These are phyloP conservation scores for Morone saxatilis DNA, from an alignment of 2,113 vertebrate species.

Conservation along the genomic window DNA sequence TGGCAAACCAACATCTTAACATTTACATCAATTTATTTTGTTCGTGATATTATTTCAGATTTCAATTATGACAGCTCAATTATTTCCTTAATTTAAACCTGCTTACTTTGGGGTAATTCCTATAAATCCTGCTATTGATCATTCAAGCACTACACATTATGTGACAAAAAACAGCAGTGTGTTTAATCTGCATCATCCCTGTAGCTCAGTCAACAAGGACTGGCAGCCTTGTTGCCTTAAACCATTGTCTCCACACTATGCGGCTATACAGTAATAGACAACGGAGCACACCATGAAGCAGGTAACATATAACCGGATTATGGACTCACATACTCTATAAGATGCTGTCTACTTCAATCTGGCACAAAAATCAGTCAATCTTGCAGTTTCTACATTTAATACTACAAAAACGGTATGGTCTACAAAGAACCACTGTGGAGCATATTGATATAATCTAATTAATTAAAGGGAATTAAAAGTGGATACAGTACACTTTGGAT, in stretches of 20 bases:
- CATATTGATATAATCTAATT: conserved; percentile 37
- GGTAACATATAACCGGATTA: conserved; percentile 62
- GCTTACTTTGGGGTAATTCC: neutral
- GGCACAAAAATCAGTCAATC: conserved; percentile 42
- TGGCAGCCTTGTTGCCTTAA: conserved; percentile 17
- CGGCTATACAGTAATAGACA: conserved; percentile 39
- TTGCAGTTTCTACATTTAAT: conserved; percentile 41
- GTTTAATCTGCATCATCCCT: conserved; percentile 18
- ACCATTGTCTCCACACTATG: conserved; percentile 18
- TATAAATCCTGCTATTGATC: neutral
- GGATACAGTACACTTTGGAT: conserved; percentile 24
- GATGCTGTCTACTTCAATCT: conserved; percentile 55
- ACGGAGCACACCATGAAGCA: conserved; percentile 48
- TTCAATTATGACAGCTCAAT: neutral
- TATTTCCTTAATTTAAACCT: neutral
- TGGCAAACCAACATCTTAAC: neutral
- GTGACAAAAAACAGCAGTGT: neutral
- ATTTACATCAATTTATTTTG: neutral
- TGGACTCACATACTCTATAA: conserved; percentile 36
- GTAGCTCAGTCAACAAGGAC: neutral
- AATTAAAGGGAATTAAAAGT: conserved; percentile 54
- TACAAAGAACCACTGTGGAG: conserved; percentile 17
- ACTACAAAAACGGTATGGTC: conserved; percentile 46
- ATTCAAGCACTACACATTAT: neutral
- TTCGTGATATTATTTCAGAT: neutral